These are phyloP conservation scores for Hydropsyche betteni DNA, from an alignment of 2,888 invertebrate species.

Conservation along the genomic window DNA sequence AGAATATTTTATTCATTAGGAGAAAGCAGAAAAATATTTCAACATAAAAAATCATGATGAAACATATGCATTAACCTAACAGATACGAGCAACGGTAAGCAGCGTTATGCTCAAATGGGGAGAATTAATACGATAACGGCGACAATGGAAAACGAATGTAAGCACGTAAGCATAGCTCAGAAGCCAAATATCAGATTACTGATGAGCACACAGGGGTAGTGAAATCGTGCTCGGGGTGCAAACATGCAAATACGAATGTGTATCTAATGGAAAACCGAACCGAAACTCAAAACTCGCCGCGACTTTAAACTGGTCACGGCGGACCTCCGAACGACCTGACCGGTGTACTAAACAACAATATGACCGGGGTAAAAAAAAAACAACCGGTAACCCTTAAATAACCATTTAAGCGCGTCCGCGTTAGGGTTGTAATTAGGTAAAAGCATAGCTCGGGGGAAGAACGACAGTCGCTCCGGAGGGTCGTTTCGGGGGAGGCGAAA, in stretches of 20 bases:
- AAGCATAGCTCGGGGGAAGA: conserved; percentile 40
- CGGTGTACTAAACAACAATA: neutral
- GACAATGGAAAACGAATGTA: neutral
- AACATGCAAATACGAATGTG: conserved; percentile 10
- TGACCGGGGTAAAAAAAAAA: neutral
- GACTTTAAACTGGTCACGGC: conserved; percentile 5
- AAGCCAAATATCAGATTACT: conserved; percentile 21
- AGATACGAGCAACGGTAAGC: too few relatives aligned
- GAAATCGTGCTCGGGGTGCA: conserved; percentile 13
- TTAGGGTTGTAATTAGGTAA: conserved; percentile 49
- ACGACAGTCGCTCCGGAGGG: conserved; percentile 20
- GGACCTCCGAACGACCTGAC: conserved; percentile 3
- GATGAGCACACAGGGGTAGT: conserved; percentile 16
- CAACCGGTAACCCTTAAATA: conserved; percentile 44
- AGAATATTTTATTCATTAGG: too few relatives aligned
- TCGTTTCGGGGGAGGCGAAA: conserved; percentile 34
- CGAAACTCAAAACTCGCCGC: neutral
- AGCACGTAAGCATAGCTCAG: neutral
- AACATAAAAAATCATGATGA: too few relatives aligned
- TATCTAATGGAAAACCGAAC: neutral
- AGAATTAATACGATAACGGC: conserved; percentile 8
- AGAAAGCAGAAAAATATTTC: too few relatives aligned
- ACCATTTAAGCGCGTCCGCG: conserved; percentile 48
- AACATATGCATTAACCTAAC: too few relatives aligned
- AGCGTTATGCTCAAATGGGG: too few relatives aligned